phyloP scores from a whole-genome alignment of 64 coral and sea anemone genomes.

The Pachyseris speciosa region DNA sequence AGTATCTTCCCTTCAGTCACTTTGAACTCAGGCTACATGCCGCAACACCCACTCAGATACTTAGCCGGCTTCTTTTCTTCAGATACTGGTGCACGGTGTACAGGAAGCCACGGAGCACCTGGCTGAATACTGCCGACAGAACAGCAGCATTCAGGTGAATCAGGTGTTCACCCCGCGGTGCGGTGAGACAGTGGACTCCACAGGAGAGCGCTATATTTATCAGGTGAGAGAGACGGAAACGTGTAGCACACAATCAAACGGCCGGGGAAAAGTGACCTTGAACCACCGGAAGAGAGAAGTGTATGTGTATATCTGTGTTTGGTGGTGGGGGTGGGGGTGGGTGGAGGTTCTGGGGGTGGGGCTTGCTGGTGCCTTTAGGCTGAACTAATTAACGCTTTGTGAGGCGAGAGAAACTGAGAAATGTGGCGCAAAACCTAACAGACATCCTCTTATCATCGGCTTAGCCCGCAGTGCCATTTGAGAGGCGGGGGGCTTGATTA shows the following conservation, averaged over 20 bases:
- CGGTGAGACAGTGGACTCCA: slow-evolving; percentile 96
- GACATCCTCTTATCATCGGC: too few species aligned
- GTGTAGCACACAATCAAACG: background rate
- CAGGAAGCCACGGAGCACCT: slow-evolving; percentile 81
- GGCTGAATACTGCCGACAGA: slow-evolving; percentile 92
- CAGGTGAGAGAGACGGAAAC: slow-evolving; percentile 64
- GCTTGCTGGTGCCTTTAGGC: too few species aligned
- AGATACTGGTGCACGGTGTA: slow-evolving; percentile 92
- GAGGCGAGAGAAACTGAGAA: too few species aligned
- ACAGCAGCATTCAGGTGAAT: slow-evolving; percentile 89
- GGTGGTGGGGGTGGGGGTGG: too few species aligned
- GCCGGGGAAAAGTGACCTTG: background rate
- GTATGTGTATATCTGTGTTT: too few species aligned
- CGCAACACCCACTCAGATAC: too few species aligned
- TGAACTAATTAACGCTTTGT: too few species aligned
- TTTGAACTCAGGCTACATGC: background rate
- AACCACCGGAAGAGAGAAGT: background rate
- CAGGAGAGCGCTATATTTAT: slow-evolving; percentile 96
- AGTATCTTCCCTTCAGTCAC: too few species aligned
- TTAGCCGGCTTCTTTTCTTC: background rate
- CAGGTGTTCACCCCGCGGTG: slow-evolving; percentile 83
- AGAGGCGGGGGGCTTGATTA: too few species aligned
- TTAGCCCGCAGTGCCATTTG: too few species aligned
- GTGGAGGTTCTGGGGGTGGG: too few species aligned
- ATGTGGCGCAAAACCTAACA: too few species aligned